Evolutionary conservation across 2,113 vertebrate species (phyloP).

Genomic region (Coreoperca whiteheadi): DNA sequence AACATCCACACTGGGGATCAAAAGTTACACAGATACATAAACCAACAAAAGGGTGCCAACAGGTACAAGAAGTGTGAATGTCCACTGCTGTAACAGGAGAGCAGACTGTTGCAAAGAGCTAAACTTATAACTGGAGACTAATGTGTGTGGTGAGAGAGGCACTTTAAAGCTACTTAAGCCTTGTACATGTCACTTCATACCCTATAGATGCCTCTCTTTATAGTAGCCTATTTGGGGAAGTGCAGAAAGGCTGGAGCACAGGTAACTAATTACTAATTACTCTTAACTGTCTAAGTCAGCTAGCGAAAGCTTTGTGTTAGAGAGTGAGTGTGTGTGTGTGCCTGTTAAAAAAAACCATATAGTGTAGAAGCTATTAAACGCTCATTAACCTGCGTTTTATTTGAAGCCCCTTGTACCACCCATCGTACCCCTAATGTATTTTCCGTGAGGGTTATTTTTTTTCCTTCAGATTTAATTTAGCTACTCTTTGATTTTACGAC

Average conservation of each 20-base stretch:
- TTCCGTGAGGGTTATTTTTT: slow-evolving; percentile 66
- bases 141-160: slow-evolving; percentile 60
- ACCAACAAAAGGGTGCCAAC: slow-evolving; percentile 75
- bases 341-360: slow-evolving; percentile 69
- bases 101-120: slow-evolving; percentile 52
- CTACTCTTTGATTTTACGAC: slow-evolving; percentile 79
- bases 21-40: slow-evolving; percentile 68
- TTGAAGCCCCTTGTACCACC: slow-evolving; percentile 64
- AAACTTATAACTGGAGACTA: slow-evolving; percentile 63
- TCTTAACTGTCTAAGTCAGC: slow-evolving; percentile 57
- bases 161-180: slow-evolving; percentile 69
- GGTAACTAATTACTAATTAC: slow-evolving; percentile 70
- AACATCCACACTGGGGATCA: slow-evolving; percentile 56
- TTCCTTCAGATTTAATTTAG: slow-evolving; percentile 72
- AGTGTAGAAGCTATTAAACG: slow-evolving; percentile 70
- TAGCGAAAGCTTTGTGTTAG: slow-evolving; percentile 42
- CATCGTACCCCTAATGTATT: slow-evolving; percentile 78
- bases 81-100: slow-evolving; percentile 71
- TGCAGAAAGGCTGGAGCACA: slow-evolving; percentile 51
- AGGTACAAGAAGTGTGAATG: slow-evolving; percentile 73
- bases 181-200: slow-evolving; percentile 55
- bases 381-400: slow-evolving; percentile 80
- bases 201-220: slow-evolving; percentile 54
- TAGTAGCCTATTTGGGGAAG: slow-evolving; percentile 44
- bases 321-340: slow-evolving; percentile 30